Base-by-base conservation (phyloP, 30 jellyfish, hydroid and myxozoan genomes). In the Morbakka virulenta region DNA sequence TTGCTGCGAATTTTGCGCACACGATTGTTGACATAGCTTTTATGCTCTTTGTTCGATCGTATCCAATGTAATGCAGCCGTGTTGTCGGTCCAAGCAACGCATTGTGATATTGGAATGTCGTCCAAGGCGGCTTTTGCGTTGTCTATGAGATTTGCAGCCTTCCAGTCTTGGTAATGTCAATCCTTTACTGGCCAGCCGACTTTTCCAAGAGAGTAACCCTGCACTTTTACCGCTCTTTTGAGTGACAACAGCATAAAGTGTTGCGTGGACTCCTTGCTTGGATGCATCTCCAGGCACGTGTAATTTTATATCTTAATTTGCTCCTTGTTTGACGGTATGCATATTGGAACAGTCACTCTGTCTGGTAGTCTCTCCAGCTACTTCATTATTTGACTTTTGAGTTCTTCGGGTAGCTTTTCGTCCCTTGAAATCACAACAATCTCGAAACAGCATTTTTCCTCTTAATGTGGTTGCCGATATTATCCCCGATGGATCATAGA, bases 251-350 rank as follows among this genome's bases (percentile, higher is more conserved):
- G n/a, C n/a, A 47, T 79, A 80, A 14, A 80, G 13, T n/a, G 83
- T 88, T 52, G 77, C 86, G 24, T 30, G 67, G 34, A 74, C 4
- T 68, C 90, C 90, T 33, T 34, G 35, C 50, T 61, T 61, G 47
- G 86, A 20, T 23, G 87, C 90, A 65, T 79, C 90, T 20, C 79
- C 90, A 65, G 67, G 67, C 28, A 62, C 88, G 67, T 79, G 87
- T 4, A 79, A 25, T 67, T 65, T 86, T 29, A 79, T 25, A 31
- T 67, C 32, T 20, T 34, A 1, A 25, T 64, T 66, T 30, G 22
- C 25, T 9, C 49, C 50, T 31, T n/a, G n/a, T 27, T 31, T 20
- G 47, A 31, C 32, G 35, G 32, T 51, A 65, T 79, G 25, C 69
- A 12, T 79, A 84, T 21, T 0, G 87, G 88, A 2, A 77, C 36